phyloP scores from a whole-genome alignment of 2,797 vertebrate genomes.

The Phoebastria nigripes region DNA sequence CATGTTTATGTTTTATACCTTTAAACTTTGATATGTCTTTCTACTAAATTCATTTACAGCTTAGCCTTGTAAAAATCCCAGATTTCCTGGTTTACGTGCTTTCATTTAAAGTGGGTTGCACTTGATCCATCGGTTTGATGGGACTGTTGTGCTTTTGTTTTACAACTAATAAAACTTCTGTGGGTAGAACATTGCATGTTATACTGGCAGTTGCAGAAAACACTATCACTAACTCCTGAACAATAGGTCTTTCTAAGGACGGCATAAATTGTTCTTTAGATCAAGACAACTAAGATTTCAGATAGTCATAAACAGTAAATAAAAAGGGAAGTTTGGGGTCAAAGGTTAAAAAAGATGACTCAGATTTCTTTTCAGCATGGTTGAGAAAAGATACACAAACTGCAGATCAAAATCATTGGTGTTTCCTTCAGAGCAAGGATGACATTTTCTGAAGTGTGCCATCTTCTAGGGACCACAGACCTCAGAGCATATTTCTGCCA shows the following conservation, averaged over 20 bases:
- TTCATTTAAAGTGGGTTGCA: background rate
- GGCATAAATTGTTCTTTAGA: background rate
- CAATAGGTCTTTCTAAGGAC: background rate
- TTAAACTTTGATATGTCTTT: background rate
- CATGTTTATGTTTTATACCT: background rate
- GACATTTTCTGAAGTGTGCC: background rate
- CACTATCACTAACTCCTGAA: background rate
- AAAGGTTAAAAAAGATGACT: background rate
- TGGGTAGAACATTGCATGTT: background rate
- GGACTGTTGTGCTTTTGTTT: background rate
- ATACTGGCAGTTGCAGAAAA: background rate
- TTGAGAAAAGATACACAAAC: background rate
- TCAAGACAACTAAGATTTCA: background rate
- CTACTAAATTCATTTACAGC: background rate
- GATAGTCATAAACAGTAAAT: background rate
- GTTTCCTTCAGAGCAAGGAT: background rate
- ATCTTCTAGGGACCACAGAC: background rate
- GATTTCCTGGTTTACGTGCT: background rate
- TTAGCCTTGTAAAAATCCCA: background rate
- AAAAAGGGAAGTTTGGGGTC: background rate
- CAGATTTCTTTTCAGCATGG: background rate
- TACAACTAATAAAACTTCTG: background rate
- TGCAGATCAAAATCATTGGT: background rate
- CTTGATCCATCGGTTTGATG: background rate
- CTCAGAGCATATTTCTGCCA: background rate